phyloP scores from a whole-genome alignment of 2,797 vertebrate species.

The Eospalax fontanierii region DNA sequence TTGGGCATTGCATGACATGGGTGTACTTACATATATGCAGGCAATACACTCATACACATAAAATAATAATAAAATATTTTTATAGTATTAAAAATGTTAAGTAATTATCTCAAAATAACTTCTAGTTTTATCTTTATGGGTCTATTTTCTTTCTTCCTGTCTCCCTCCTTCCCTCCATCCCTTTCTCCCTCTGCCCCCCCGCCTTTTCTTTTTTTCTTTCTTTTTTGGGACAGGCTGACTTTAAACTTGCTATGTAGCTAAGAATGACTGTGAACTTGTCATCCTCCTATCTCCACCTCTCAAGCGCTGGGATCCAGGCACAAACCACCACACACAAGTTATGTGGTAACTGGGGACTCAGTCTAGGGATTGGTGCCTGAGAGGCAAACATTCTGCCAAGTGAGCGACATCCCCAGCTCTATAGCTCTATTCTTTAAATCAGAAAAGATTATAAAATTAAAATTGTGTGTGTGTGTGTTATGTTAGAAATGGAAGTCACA shows the following conservation, averaged over 20 bases:
- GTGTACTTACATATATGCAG: no score
- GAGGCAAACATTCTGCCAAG: background rate
- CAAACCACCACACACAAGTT: background rate
- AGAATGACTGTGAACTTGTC: no score
- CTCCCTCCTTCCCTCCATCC: no score
- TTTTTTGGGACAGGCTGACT: background rate
- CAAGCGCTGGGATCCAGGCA: no score
- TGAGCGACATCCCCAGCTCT: background rate
- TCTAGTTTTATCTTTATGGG: background rate
- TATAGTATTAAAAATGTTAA: no score
- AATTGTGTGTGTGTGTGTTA: background rate
- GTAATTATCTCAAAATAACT: constrained; percentile 28
- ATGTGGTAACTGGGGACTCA: background rate
- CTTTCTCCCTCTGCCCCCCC: no score
- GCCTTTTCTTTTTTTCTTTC: background rate
- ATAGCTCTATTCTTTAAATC: constrained; percentile 5
- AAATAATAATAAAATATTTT: no score
- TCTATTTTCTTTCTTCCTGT: no score
- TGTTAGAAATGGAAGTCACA: background rate
- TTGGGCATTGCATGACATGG: no score
- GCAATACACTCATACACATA: no score
- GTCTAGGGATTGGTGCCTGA: background rate
- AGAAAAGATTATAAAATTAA: background rate
- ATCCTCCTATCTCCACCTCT: no score
- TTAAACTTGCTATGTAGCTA: background rate